These are phyloP conservation scores for Heterodera filipjevi DNA, from an alignment of 2,888 invertebrate genomes.

Conservation along the genomic window DNA sequence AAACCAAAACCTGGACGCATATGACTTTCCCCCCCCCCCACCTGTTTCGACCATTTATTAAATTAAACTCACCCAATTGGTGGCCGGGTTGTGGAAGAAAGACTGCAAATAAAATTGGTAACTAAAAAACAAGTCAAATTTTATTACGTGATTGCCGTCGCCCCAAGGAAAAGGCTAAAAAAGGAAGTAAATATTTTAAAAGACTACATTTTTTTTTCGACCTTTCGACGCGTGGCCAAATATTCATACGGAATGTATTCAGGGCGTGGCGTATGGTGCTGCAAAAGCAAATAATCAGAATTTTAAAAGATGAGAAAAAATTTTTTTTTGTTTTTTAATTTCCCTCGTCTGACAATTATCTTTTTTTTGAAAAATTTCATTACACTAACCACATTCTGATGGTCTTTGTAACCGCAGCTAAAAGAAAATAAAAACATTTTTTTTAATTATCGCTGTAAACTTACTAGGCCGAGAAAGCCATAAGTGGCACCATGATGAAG, in stretches of 20 bases:
- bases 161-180: conserved; percentile 84
- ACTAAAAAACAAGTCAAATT: neutral
- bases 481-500: conserved; percentile 23
- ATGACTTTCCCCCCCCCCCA: too few species aligned
- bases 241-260: conserved; percentile 61
- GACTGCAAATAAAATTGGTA: conserved; percentile 1
- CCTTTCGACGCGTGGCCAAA: conserved; percentile 47
- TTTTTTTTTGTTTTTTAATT: neutral
- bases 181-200: conserved; percentile 45
- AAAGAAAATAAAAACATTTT: neutral
- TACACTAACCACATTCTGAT: neutral
- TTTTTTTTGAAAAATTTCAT: neutral
- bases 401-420: neutral
- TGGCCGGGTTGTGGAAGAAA: conserved; percentile 72
- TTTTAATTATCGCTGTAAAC: neutral
- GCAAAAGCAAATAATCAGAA: neutral
- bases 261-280: conserved; percentile 49
- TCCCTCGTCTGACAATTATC: too few species aligned
- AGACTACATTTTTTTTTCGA: neutral
- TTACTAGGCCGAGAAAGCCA: conserved; percentile 18
- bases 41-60: too few species aligned
- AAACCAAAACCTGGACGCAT: too few species aligned
- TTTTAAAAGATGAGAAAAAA: neutral
- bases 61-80: conserved; percentile 47
- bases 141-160: conserved; percentile 77